phyloP scores from a whole-genome alignment of 2,797 vertebrate genomes.

The Eutrigla gurnardus region DNA sequence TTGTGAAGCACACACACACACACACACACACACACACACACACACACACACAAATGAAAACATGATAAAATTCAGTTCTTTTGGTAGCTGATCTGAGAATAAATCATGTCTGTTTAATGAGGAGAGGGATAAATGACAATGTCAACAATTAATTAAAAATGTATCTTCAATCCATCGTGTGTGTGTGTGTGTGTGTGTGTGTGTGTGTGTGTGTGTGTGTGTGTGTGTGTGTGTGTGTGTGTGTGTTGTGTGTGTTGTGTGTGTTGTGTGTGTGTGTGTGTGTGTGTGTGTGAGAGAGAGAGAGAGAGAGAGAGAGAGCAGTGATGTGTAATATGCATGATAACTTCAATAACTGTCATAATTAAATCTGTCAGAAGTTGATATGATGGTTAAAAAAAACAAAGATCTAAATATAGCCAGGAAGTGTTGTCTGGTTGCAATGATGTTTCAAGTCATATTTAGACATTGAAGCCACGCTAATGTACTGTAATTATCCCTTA shows the following conservation, averaged over 20 bases:
- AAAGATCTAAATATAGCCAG: conserved; percentile 50
- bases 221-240: conserved; percentile 13
- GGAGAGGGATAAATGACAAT: conserved; percentile 78
- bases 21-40: conserved; percentile 26
- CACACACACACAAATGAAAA: conserved; percentile 43
- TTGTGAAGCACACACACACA: conserved; percentile 5
- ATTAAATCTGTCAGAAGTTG: conserved; percentile 71
- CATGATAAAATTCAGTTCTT: conserved; percentile 68
- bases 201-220: neutral
- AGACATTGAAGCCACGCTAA: conserved; percentile 65
- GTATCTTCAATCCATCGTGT: conserved; percentile 69
- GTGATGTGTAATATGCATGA: conserved; percentile 8
- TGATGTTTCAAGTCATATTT: conserved; percentile 61
- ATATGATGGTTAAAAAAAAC: conserved; percentile 45
- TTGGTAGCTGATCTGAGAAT: conserved; percentile 74
- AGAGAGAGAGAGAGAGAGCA: neutral
- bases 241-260: neutral
- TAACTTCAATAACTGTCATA: conserved; percentile 69
- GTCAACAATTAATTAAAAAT: conserved; percentile 80
- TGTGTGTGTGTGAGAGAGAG: neutral
- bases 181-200: conserved; percentile 1
- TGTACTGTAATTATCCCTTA: conserved; percentile 72
- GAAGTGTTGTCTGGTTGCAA: conserved; percentile 37
- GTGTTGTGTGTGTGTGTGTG: neutral
- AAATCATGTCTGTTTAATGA: conserved; percentile 82